These are phyloP conservation scores for Cryptocephalus moraei DNA, from an alignment of 2,888 invertebrate species.

Conservation along the genomic window DNA sequence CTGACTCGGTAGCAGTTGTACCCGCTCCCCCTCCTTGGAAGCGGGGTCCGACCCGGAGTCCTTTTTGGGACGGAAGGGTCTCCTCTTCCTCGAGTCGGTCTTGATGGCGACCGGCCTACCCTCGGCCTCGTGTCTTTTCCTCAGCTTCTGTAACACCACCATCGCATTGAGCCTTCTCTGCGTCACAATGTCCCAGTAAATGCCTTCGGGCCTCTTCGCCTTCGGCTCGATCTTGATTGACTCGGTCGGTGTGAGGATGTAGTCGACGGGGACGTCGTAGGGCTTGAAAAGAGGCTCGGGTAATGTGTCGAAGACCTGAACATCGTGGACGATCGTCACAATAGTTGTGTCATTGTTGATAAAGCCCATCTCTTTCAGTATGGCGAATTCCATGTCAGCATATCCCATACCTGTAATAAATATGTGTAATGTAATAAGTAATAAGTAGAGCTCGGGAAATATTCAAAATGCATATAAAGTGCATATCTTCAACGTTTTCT, in stretches of 20 bases:
- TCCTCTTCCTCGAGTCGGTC: background rate
- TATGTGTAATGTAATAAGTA: too few relatives aligned
- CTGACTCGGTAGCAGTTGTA: background rate
- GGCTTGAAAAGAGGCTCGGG: slow-evolving; percentile 65
- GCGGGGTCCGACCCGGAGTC: background rate
- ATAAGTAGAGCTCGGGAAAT: too few relatives aligned
- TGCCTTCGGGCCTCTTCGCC: slow-evolving; percentile 57
- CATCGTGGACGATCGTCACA: slow-evolving; percentile 75
- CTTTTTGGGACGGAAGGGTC: background rate
- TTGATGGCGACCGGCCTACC: background rate
- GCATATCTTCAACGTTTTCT: too few relatives aligned
- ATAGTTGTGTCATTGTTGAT: slow-evolving; percentile 64
- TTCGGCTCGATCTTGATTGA: slow-evolving; percentile 52
- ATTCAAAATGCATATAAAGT: too few relatives aligned
- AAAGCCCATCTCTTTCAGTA: slow-evolving; percentile 68
- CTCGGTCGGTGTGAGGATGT: slow-evolving; percentile 76
- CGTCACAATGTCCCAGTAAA: slow-evolving; percentile 70
- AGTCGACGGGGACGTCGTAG: slow-evolving; percentile 77
- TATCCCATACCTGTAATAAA: slow-evolving; percentile 45
- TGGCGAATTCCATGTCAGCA: slow-evolving; percentile 75
- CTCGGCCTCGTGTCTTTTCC: slow-evolving; percentile 46
- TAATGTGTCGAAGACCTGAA: slow-evolving; percentile 61
- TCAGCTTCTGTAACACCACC: slow-evolving; percentile 61
- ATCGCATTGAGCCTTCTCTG: slow-evolving; percentile 60
- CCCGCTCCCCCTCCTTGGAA: background rate